Conservation (phyloP, 2,888 invertebrate species). For the Acholoe squamosa region DNA sequence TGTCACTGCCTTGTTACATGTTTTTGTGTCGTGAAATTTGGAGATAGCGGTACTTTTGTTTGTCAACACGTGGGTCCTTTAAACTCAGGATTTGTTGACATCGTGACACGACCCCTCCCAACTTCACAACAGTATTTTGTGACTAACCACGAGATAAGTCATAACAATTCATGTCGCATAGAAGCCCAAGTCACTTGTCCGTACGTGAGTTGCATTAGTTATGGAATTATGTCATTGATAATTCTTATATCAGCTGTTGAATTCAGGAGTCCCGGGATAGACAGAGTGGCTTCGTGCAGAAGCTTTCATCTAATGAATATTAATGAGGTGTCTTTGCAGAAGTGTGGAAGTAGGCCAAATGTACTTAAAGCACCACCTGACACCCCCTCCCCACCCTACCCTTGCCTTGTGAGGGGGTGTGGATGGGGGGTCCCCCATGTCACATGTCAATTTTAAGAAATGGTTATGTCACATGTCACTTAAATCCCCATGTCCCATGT, state of each 20-base stretch:
- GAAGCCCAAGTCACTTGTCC: background rate
- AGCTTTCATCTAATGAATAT: background rate
- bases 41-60: background rate
- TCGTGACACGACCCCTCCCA: background rate
- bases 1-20: too few species aligned
- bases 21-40: background rate
- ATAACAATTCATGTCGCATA: background rate
- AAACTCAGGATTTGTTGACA: background rate
- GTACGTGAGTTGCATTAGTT: background rate
- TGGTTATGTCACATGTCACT: too few species aligned
- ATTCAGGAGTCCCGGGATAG: too few species aligned
- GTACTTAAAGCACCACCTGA: too few species aligned
- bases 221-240: background rate
- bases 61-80: conserved; percentile 7
- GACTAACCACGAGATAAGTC: background rate
- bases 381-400: too few species aligned
- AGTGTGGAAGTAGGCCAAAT: background rate
- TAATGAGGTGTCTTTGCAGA: background rate
- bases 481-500: too few species aligned
- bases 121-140: background rate
- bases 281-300: background rate
- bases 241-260: too few species aligned
- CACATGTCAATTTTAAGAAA: too few species aligned
- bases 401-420: too few species aligned
- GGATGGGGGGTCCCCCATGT: too few species aligned